These are phyloP conservation scores for Phocoena sinus DNA, from an alignment of 2,113 vertebrate species.

Conservation along the genomic window DNA sequence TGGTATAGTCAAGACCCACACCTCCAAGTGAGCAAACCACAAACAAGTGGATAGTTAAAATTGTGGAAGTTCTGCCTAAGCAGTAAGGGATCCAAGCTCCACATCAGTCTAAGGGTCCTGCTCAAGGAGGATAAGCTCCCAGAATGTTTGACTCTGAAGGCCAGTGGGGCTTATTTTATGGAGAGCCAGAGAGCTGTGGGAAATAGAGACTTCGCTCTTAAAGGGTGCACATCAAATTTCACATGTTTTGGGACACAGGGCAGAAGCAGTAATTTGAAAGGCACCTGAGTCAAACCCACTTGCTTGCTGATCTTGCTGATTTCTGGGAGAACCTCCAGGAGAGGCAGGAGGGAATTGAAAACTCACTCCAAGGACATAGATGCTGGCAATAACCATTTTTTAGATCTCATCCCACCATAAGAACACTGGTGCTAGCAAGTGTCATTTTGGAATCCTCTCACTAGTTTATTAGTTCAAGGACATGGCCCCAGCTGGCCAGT, in stretches of 20 bases:
- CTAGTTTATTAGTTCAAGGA: background rate
- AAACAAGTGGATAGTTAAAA: background rate
- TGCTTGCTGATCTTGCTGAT: background rate
- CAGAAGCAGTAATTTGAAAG: background rate
- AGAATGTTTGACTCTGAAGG: background rate
- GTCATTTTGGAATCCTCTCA: background rate
- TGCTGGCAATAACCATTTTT: background rate
- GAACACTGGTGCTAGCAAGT: background rate
- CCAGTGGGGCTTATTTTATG: background rate
- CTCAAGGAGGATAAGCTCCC: background rate
- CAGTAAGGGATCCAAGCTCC: background rate
- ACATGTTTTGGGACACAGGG: background rate
- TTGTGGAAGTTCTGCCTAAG: background rate
- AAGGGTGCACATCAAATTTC: background rate
- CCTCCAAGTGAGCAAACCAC: background rate
- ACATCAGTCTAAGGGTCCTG: background rate
- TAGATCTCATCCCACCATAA: background rate
- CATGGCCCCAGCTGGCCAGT: background rate
- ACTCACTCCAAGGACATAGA: background rate
- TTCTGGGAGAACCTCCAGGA: background rate
- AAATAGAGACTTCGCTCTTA: background rate
- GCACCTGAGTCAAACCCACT: background rate
- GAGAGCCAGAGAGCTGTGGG: background rate
- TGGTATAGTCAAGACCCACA: background rate
- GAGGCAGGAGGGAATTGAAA: background rate